Evolutionary conservation across 2,888 invertebrate species (phyloP), one percentile per base, ranked within the genome.

Genomic region (Noctua janthina): DNA sequence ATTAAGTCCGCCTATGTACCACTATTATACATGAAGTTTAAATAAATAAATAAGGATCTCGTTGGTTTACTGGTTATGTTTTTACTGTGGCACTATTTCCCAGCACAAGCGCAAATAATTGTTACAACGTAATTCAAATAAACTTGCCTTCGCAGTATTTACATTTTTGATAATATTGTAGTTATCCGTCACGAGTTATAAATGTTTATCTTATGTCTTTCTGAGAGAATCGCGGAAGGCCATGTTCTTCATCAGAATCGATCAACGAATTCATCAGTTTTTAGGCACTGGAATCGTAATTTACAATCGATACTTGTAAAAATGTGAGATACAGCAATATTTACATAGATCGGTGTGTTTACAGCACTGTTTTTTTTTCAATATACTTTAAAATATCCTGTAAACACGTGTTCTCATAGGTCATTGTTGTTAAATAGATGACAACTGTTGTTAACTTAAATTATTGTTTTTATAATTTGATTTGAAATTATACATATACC

Each of bases 121-220:
- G 73, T 69, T 20, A 62, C n/a, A 49, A 64, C 62, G 43, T 77
- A 82, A 74, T 73, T 75, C 66, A 62, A 46, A 54, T 68, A 43
- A 77, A 74, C 68, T 76, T 81, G 64, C 46, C 72, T 74, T 66
- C 20, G 13, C 46, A n/a, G 15, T 76, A 85, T 85, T 87, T 87
- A 71, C 87, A 66, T 74, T 76, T 73, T 76, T 71, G 79, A 87
- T 87, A 87, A 87, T 76, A 74, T 86, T 67, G 67, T 67, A 62
- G 29, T 35, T 70, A 39, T 51, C 17, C 29, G 39, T 64, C 46
- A 80, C 56, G 64, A 59, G 56, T 70, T 1, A 29, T 43, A 46
- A 23, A 20, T 82, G 7, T 17, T 51, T 75, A 49, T 43, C 1
- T 35, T 23, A 20, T 43, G n/a, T 23, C 1, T 29, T 66, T 35